A percentile compares a stretch with the other conserved stretches of the same genome.
Conservation (phyloP, 2,888 invertebrate species). For the Vannuccia rotundouncinata region DNA sequence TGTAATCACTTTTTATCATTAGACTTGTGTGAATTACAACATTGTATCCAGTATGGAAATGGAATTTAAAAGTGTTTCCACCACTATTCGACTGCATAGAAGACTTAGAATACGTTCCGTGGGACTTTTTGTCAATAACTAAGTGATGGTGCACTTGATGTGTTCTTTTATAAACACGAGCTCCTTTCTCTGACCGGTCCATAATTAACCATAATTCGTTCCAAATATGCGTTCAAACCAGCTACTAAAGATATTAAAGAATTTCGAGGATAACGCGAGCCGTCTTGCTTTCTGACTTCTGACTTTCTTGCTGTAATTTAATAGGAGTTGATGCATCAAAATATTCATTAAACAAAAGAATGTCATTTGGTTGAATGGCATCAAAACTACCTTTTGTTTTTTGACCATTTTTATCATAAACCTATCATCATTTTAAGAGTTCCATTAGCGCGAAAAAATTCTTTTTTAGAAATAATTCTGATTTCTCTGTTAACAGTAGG, state of each 20-base stretch:
- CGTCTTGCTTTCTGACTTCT: not conserved
- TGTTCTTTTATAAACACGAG: constrained; percentile 21
- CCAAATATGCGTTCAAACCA: not conserved
- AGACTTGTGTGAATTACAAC: constrained; percentile 14
- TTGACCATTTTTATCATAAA: no score
- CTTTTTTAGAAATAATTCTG: no score
- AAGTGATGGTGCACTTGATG: constrained; percentile 2
- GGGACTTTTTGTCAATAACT: constrained; percentile 23
- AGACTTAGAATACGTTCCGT: constrained; percentile 17
- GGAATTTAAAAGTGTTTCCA: constrained; percentile 23
- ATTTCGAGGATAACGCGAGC: not conserved
- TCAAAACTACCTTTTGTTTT: no score
- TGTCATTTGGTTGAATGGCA: no score
- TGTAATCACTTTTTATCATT: constrained; percentile 9
- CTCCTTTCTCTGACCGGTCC: constrained; percentile 18
- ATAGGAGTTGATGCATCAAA: no score
- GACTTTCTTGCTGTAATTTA: no score
- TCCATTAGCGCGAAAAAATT: no score
- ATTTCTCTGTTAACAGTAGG: no score
- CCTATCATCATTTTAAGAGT: no score
- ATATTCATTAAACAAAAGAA: no score
- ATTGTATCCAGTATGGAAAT: constrained; percentile 2
- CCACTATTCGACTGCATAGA: constrained; percentile 16
- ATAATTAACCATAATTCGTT: constrained; percentile 8
- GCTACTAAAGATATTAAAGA: not conserved